phyloP scores from a whole-genome alignment of 2,888 invertebrate genomes.

The Lasioglossum zephyrum region DNA sequence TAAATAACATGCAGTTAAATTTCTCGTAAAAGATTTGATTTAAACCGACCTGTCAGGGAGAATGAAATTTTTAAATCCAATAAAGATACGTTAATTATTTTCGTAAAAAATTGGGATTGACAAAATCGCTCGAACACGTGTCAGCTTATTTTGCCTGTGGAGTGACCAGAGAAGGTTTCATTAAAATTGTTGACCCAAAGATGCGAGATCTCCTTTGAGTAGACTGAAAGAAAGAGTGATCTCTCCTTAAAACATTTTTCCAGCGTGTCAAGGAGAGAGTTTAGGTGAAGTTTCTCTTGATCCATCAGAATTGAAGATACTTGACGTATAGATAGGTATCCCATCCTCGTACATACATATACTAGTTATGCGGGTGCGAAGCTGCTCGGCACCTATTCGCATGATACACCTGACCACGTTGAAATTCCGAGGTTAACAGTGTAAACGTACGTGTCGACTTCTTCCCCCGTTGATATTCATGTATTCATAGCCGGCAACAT shows the following conservation, averaged over 20 bases:
- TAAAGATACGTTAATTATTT: too few relatives aligned
- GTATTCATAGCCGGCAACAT: slow-evolving; percentile 60
- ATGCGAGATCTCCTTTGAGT: too few relatives aligned
- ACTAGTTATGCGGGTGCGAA: slow-evolving; percentile 1
- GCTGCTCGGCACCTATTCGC: slow-evolving; percentile 27
- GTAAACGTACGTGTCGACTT: slow-evolving; percentile 52
- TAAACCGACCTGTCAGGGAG: too few relatives aligned
- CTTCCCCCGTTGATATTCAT: slow-evolving; percentile 62
- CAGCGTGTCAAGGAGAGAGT: not conserved
- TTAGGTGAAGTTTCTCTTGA: not conserved
- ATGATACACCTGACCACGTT: slow-evolving; percentile 24
- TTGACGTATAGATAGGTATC: slow-evolving; percentile 2
- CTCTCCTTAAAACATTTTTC: not conserved
- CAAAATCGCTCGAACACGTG: too few relatives aligned
- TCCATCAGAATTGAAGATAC: not conserved
- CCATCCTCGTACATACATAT: not conserved
- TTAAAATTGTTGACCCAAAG: too few relatives aligned
- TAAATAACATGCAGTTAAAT: too few relatives aligned
- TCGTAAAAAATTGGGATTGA: too few relatives aligned
- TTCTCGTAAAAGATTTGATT: too few relatives aligned
- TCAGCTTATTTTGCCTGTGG: too few relatives aligned
- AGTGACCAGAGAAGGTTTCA: too few relatives aligned
- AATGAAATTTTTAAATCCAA: too few relatives aligned
- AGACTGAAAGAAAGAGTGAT: too few relatives aligned
- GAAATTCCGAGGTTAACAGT: slow-evolving; percentile 45